phyloP scores from a whole-genome alignment of 2,113 vertebrate genomes.

The Triplophysa siluroides region DNA sequence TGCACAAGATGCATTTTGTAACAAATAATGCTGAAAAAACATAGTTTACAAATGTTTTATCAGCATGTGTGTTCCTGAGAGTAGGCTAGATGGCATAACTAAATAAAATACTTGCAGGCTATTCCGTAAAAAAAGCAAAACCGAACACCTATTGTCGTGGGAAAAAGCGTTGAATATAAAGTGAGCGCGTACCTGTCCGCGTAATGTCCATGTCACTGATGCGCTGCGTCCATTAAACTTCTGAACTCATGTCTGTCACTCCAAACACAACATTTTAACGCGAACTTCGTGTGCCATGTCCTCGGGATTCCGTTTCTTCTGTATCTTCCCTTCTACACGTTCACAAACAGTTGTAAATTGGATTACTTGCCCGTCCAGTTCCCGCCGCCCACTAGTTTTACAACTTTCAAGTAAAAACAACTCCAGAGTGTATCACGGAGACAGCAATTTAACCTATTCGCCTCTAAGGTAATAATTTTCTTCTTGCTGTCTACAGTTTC shows the following conservation, averaged over 20 bases:
- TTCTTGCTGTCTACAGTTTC: neutral
- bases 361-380: neutral
- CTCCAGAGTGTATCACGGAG: neutral
- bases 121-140: too few species aligned
- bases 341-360: constrained; percentile 2
- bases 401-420: neutral
- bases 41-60: too few species aligned
- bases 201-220: constrained; percentile 22
- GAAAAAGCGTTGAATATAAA: too few species aligned
- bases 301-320: neutral
- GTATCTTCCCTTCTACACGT: neutral
- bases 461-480: neutral
- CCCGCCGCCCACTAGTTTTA: neutral
- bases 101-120: too few species aligned
- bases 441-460: neutral
- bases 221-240: neutral
- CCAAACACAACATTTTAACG: constrained; percentile 13
- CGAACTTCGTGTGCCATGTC: neutral
- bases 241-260: neutral
- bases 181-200: constrained; percentile 36
- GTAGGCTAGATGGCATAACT: too few species aligned
- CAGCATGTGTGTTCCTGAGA: too few species aligned
- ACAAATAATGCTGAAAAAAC: too few species aligned
- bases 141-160: neutral
- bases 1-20: too few species aligned